Evolutionary conservation across 2,888 invertebrate genomes (phyloP).

Genomic region (Spodoptera littoralis): DNA sequence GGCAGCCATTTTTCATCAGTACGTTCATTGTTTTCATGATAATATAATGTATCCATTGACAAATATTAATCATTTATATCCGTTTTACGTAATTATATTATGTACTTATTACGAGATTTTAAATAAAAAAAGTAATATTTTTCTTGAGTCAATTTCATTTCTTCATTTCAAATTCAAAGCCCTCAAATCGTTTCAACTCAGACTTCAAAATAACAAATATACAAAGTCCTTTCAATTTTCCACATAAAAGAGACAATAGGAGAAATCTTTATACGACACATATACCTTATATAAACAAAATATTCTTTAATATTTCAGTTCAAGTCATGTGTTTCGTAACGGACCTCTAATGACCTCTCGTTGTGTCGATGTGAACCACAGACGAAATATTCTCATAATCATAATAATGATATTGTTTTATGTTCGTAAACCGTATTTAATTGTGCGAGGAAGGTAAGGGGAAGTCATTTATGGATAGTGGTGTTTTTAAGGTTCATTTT

Average conservation of each 20-base stretch:
- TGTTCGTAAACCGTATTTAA: slow-evolving; percentile 9
- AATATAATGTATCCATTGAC: too few species aligned
- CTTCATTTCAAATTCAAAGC: too few species aligned
- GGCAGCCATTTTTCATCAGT: too few species aligned
- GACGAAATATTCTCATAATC: slow-evolving; percentile 43
- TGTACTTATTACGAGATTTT: too few species aligned
- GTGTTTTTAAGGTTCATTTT: not conserved
- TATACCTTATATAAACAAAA: slow-evolving; percentile 17
- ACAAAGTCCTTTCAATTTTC: too few species aligned
- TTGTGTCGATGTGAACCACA: slow-evolving; percentile 38
- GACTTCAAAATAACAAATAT: too few species aligned
- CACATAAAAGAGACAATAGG: slow-evolving; percentile 30
- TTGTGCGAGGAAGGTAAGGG: slow-evolving; percentile 12
- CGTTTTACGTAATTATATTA: too few species aligned
- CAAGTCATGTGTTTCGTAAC: slow-evolving; percentile 41
- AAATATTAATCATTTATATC: too few species aligned
- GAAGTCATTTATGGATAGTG: slow-evolving; percentile 16
- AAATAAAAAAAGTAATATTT: too few species aligned
- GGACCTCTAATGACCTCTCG: slow-evolving; percentile 34
- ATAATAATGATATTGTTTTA: slow-evolving; percentile 23
- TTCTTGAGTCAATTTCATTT: too few species aligned
- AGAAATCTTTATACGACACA: slow-evolving; percentile 32
- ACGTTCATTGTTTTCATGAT: too few species aligned
- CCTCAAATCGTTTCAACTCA: too few species aligned
- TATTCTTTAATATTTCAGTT: slow-evolving; percentile 21